Conservation (phyloP, 2,888 invertebrate species). For the Augochlorella aurata region DNA sequence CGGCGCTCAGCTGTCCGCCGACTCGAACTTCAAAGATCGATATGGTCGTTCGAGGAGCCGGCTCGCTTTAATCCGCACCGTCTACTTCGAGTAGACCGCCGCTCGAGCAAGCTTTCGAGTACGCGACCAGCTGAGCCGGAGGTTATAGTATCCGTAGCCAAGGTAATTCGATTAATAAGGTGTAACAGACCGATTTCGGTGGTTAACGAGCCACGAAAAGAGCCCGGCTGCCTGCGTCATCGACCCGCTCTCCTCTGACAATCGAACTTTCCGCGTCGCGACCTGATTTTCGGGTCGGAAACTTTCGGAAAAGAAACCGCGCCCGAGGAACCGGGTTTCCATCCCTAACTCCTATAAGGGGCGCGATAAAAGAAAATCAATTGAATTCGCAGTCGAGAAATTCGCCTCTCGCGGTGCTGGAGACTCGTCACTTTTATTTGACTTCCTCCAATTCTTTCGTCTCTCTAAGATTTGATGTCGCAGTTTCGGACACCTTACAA, state of each 20-base stretch:
- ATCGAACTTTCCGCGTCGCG: not conserved
- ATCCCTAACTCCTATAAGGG: not conserved
- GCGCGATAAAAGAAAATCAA: not conserved
- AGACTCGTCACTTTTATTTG: no score
- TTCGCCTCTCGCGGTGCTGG: no score
- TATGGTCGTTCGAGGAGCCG: constrained; percentile 15
- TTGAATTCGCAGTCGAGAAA: no score
- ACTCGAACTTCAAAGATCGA: not conserved
- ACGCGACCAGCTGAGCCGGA: constrained; percentile 6
- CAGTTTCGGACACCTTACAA: no score
- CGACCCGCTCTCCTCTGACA: constrained; percentile 1
- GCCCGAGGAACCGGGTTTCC: not conserved
- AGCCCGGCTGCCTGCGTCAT: constrained; percentile 27
- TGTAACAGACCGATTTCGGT: constrained; percentile 66
- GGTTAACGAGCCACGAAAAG: constrained; percentile 66
- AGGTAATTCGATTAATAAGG: constrained; percentile 72
- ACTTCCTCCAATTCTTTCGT: no score
- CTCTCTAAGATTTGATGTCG: no score
- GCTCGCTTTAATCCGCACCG: constrained; percentile 37
- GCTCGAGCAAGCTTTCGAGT: constrained; percentile 30
- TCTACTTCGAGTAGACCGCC: constrained; percentile 19
- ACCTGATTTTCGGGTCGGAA: not conserved
- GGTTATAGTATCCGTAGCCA: constrained; percentile 50
- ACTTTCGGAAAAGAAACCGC: not conserved
- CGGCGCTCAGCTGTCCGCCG: not conserved